Evolutionary conservation across 1,140 invertebrate species (phyloP), one percentile per base, ranked within the genome.

Genomic region (Pteromalus puparum): DNA sequence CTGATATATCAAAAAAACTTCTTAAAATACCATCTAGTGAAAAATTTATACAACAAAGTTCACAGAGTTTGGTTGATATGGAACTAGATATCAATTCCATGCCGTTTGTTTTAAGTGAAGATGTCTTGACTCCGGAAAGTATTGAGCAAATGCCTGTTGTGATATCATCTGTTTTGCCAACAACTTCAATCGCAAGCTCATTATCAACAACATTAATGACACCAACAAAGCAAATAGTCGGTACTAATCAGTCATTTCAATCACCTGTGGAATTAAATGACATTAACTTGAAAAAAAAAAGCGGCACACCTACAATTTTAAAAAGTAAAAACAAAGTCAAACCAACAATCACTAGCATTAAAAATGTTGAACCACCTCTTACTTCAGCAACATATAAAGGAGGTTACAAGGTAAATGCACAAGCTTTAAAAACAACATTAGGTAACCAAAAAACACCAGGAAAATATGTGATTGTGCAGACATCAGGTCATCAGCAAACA

Each of bases 1-100:
- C 38, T 46, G 18, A 46, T 48, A 1, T 86, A 7, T 73, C 87
- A 13, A 87, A 89, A 61, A 84, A 83, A 26, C 21, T 87, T 9
- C 77, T 86, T 15, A 26, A 83, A 18, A 68, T 88, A 21, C 28
- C 87, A 24, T 80, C 73, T 34, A 74, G 83, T 38, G 89, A 90
- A 76, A 92, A 92, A 75, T 90, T 85, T 68, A 89, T 91, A 68
- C 90, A 91, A 85, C 90, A 92, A 76, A 90, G 88, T 53, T 90
- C 90, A 2, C 87, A 90, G 28, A 91, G 88, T 81, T 67, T 93
- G 1, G 94, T 94, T 75, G 95, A 96, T n/a, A 92, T 94, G 87
- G 93, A 95, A 28, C 94, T 96, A 81, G 96, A 96, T 88, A 96
- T 96, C 34, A 95, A 95, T 90, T 96, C 95, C 26, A 96, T 96